Base-by-base conservation (phyloP, 2,888 invertebrate species). In the Cetonia aurata region DNA sequence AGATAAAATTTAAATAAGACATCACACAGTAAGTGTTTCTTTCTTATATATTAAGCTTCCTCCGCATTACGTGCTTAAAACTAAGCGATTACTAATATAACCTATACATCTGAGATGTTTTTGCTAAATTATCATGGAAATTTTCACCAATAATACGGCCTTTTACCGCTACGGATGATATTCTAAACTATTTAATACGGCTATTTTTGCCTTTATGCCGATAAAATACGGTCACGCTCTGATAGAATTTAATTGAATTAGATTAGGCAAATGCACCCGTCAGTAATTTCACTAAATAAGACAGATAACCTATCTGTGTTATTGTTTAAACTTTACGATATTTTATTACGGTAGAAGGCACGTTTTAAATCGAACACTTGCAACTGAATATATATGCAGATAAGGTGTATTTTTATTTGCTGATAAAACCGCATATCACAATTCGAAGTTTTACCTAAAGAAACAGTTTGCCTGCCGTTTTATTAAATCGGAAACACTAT, bases 201-300 rank as follows among this genome's bases (percentile, higher is more conserved):
- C 8, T 37, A 37, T 37, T 37, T 37, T 37, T 8, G 37, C 37
- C 3, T 50, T 50, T 50, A 50, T 9, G 33, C 33, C 15, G 17
- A 15, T 56, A 19, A 25, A 17, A 25, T 13, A 55, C 46, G 19
- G 50, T 50, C 33, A 65, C 37, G 62, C 62, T 50, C 46, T 50
- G 46, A 46, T 65, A 19, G 37, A 37, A 33, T 65, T 65, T 52
- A 65, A 65, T 65, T 65, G 37, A 65, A 37, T 65, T 65, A 65
- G 52, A 65, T 65, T 65, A 65, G 17, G 37, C 50, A 50, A 50
- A 17, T 60, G 46, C 44, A n/a, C 13, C 48, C n/a, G 25, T 25
- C 25, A 37, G 10, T 37, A 10, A 37, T 37, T 37, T 37, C 3
- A 37, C 37, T 37, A 37, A 37, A 37, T 37, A 37, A 37, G 37